Percentiles rank a stretch among this genome's conserved stretches.
These are phyloP conservation scores for Girardinichthys multiradiatus DNA, from an alignment of 2,113 vertebrate species.

Conservation along the genomic window DNA sequence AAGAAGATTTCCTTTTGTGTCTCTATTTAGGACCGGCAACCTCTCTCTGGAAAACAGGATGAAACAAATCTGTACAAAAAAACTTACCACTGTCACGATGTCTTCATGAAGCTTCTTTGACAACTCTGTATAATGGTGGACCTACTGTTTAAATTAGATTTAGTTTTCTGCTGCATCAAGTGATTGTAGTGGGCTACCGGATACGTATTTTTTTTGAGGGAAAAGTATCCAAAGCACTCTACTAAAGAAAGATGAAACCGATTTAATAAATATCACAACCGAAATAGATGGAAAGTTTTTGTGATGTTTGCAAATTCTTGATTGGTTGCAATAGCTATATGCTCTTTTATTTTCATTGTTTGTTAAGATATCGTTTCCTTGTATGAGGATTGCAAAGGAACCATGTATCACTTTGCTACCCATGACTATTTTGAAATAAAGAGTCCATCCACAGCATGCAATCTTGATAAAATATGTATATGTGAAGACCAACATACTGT, in stretches of 20 bases:
- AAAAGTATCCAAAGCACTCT: neutral
- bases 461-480: conserved; percentile 13
- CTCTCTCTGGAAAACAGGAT: no score
- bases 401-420: neutral
- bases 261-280: neutral
- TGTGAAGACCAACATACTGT: conserved; percentile 69
- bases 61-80: no score
- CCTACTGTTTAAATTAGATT: no score
- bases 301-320: no score
- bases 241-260: neutral
- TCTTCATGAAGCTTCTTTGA: no score
- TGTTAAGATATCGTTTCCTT: neutral
- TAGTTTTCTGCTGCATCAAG: neutral
- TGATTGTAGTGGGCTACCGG: neutral
- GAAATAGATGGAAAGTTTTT: neutral
- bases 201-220: neutral
- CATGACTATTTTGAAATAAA: neutral
- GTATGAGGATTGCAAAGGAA: neutral
- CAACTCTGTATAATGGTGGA: no score
- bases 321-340: neutral
- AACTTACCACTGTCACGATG: no score
- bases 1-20: no score
- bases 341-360: neutral
- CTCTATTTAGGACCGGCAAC: no score
- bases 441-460: conserved; percentile 1